Percentiles rank a stretch among this genome's conserved stretches.
Conservation (phyloP, 2,888 invertebrate species). For the Drosophila parthenogenetica region DNA sequence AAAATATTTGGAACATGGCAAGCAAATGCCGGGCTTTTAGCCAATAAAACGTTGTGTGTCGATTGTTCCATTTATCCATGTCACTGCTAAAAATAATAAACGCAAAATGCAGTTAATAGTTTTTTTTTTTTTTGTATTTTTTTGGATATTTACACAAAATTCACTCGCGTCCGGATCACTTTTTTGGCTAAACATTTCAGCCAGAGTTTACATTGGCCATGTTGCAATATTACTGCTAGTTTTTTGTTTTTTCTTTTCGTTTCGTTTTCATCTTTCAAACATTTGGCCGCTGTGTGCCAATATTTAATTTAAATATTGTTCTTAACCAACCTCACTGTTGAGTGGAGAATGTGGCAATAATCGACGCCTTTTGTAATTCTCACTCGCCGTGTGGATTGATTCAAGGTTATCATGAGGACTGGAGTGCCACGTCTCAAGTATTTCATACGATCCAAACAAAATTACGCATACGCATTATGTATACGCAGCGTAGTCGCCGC, state of each 20-base stretch:
- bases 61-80: conserved; percentile 56
- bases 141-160: conserved; percentile 43
- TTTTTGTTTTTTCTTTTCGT: not conserved
- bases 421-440: conserved; percentile 61
- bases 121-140: conserved; percentile 17
- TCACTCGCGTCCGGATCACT: conserved; percentile 25
- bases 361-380: conserved; percentile 38
- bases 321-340: conserved; percentile 73
- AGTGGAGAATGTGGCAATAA: conserved; percentile 59
- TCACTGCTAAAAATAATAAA: conserved; percentile 73
- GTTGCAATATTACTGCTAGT: conserved; percentile 52
- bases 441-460: conserved; percentile 24
- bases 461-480: conserved; percentile 48
- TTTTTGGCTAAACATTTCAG: conserved; percentile 55
- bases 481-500: conserved; percentile 60
- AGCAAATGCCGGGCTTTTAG: conserved; percentile 31
- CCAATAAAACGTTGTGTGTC: conserved; percentile 40
- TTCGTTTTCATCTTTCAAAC: conserved; percentile 47
- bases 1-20: conserved; percentile 10
- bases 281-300: conserved; percentile 64
- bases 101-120: conserved; percentile 65
- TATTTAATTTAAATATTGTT: conserved; percentile 80
- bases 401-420: conserved; percentile 64
- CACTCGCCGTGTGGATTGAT: conserved; percentile 45
- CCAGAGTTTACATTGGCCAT: conserved; percentile 45